phyloP scores from a whole-genome alignment of 1,140 invertebrate genomes.

The Tetramorium alpestre region DNA sequence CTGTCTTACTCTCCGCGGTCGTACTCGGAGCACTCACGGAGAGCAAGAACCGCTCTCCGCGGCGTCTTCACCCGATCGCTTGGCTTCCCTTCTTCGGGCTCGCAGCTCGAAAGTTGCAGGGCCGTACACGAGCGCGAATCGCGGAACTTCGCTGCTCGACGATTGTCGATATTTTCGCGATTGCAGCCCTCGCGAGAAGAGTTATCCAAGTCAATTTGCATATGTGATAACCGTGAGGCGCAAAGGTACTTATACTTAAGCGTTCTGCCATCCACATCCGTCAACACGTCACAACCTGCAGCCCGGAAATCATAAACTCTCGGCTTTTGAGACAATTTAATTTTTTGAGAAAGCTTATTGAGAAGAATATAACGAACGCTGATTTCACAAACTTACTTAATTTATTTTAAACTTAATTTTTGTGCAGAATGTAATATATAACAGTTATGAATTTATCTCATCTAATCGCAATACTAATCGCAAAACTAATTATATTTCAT shows the following conservation, averaged over 20 bases:
- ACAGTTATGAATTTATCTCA: not conserved
- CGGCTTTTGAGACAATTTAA: not conserved
- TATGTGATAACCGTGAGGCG: not conserved
- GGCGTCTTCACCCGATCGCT: conserved; percentile 56
- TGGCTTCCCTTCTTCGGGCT: conserved; percentile 63
- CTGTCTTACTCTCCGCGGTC: conserved; percentile 82
- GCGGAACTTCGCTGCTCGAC: not conserved
- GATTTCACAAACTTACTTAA: not conserved
- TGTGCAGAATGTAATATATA: not conserved
- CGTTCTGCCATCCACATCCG: not conserved
- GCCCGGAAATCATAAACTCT: not conserved
- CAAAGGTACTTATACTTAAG: not conserved
- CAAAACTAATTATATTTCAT: conserved; percentile 63
- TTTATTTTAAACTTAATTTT: not conserved
- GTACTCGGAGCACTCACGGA: conserved; percentile 59
- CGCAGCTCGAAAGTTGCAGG: conserved; percentile 53
- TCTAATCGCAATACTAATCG: not conserved
- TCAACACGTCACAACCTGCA: not conserved
- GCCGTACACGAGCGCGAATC: conserved; percentile 57
- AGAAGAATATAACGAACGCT: not conserved
- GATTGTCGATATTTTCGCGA: not conserved
- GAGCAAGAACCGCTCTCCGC: conserved; percentile 66
- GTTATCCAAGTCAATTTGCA: not conserved
- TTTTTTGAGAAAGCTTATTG: not conserved
- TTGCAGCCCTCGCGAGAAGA: not conserved